Base-by-base conservation (phyloP, 2,113 vertebrate genomes). In the Dromiciops gliroides region DNA sequence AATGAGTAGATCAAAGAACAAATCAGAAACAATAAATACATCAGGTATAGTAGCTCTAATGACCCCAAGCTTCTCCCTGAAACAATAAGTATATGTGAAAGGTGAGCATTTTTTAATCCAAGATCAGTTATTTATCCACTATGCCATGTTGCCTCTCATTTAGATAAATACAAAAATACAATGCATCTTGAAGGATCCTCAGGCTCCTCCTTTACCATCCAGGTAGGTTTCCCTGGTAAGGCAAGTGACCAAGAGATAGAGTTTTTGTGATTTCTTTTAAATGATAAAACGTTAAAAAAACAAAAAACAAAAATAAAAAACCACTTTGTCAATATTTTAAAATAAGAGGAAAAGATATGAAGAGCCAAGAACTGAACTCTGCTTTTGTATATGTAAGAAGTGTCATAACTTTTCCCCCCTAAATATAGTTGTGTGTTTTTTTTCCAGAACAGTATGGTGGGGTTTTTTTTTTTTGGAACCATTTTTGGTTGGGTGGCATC, bases 391-490 rank as follows among this genome's bases (percentile, higher is more conserved):
- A 92, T n/a, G 2, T 23, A 92, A 92, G 0, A 5, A 97, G 25
- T 94, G n/a, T 3, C 92, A 44, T 37, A 9, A 89, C 91, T 93
- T 94, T 96, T 96, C 48, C 92, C 92, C 60, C 88, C 91, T 88
- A 96, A 97, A 96, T 0, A 94, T 49, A 10, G n/a, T n/a, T 75
- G 60, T 67, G 28, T 10, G 60, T 67, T 91, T 95, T 53, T 3
- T 31, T 88, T 75, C 83, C 50, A 92, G 97, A 95, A 95, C 51
- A 96, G 25, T 94, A 95, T 48, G 8, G 8, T 91, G 51, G 88
- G 2, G 51, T 89, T 93, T 94, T 92, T 93, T 95, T 52, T 53
- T n/a, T n/a, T n/a, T n/a, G n/a, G n/a, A 96, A 97, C 93, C 10
- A 94, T 50, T 94, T 89, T 95, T 0, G 1, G 56, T 96, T 94